Conservation (phyloP, 2,113 vertebrate species). For the Dicentrarchus labrax region DNA sequence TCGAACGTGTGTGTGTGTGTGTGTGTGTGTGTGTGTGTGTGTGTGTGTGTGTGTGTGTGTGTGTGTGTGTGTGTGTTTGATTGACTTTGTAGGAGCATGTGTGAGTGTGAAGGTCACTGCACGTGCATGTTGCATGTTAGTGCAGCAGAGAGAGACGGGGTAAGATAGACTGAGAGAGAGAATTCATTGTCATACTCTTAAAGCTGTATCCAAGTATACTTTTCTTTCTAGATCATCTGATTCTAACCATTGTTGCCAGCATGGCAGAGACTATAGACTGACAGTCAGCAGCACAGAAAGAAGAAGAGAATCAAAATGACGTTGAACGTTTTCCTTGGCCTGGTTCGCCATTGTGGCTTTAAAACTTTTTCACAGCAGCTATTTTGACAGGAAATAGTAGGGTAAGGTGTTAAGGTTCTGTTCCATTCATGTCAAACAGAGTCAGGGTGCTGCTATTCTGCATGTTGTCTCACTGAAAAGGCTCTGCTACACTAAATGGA, state of each 20-base stretch:
- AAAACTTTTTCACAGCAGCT: no score
- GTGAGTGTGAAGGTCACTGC: conserved; percentile 41
- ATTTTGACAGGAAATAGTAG: no score
- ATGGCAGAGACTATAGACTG: not conserved
- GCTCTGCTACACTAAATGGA: no score
- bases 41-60: conserved; percentile 10
- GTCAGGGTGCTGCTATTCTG: no score
- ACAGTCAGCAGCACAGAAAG: not conserved
- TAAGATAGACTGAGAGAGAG: conserved; percentile 11
- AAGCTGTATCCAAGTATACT: conserved; percentile 13
- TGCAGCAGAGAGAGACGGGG: conserved; percentile 6
- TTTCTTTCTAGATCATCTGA: conserved; percentile 24
- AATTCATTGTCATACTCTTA: conserved; percentile 16
- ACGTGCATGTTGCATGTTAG: conserved; percentile 13
- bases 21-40: conserved; percentile 37
- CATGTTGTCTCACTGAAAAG: no score
- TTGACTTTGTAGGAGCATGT: conserved; percentile 42
- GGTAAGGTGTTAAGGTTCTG: no score
- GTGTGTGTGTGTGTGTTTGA: conserved; percentile 22
- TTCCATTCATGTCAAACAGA: no score
- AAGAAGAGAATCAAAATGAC: not conserved
- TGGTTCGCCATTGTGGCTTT: not conserved
- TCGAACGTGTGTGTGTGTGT: conserved; percentile 15
- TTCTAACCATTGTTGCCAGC: conserved; percentile 20
- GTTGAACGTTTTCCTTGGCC: not conserved